phyloP scores from a whole-genome alignment of 2,888 invertebrate genomes.

The Tridacna gigas region DNA sequence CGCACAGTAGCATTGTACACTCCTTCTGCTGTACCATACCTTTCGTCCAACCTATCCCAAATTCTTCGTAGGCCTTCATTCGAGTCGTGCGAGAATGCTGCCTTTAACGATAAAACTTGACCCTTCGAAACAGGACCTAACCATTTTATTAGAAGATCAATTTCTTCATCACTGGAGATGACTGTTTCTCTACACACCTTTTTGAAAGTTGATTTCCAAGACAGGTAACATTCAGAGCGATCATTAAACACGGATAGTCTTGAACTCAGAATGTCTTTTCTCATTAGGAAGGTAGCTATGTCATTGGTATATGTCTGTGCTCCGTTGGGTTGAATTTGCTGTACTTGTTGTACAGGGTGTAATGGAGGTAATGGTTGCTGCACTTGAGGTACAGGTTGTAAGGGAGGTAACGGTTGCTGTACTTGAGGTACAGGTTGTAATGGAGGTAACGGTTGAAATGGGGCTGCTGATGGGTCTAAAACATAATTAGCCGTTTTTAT shows the following conservation, averaged over 20 bases:
- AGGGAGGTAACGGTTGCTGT: background rate
- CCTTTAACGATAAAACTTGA: background rate
- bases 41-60: background rate
- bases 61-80: background rate
- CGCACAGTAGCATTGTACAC: too few relatives aligned
- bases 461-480: background rate
- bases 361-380: too few relatives aligned
- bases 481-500: background rate
- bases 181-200: too few relatives aligned
- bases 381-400: too few relatives aligned
- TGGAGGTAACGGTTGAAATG: too few relatives aligned
- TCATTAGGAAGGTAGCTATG: background rate
- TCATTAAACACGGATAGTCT: background rate
- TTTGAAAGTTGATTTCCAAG: too few relatives aligned
- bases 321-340: background rate
- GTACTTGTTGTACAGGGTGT: too few relatives aligned
- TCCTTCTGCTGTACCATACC: background rate
- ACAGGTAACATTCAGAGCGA: too few relatives aligned
- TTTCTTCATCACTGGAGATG: too few relatives aligned
- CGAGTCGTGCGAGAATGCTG: background rate
- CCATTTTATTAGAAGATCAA: constrained; percentile 36
- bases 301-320: background rate
- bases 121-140: background rate
- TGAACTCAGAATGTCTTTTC: background rate
- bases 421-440: too few relatives aligned